phyloP scores from a whole-genome alignment of 1,140 invertebrate genomes.

The Drosophila elegans region DNA sequence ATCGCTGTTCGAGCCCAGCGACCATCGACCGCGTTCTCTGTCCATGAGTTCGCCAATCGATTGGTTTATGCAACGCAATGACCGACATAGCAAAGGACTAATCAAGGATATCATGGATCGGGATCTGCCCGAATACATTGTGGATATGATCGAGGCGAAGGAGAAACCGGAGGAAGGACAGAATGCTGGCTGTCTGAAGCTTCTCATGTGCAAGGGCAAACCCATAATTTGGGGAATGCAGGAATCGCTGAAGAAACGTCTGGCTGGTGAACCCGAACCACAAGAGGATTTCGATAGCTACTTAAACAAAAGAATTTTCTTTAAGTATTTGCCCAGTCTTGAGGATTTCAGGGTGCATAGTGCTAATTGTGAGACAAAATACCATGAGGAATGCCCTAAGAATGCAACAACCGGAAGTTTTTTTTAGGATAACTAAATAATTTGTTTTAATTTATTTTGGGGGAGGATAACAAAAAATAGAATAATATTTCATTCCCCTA shows the following conservation, averaged over 20 bases:
- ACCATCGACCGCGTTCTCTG: constrained; percentile 62
- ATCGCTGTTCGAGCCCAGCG: constrained; percentile 54
- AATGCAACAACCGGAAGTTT: constrained; percentile 37
- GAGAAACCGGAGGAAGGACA: constrained; percentile 73
- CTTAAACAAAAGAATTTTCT: constrained; percentile 85
- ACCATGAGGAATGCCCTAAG: constrained; percentile 85
- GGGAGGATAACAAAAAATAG: too few species aligned
- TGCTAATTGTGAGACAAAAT: constrained; percentile 88
- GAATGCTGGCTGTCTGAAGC: constrained; percentile 88
- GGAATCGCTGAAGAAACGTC: constrained; percentile 86
- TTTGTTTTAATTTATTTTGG: too few species aligned
- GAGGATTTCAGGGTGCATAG: constrained; percentile 88
- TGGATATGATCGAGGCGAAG: constrained; percentile 87
- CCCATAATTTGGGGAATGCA: constrained; percentile 92
- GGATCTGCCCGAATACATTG: constrained; percentile 86
- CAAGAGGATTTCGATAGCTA: constrained; percentile 69
- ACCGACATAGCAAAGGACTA: constrained; percentile 86
- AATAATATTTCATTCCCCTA: too few species aligned
- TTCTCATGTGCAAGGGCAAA: constrained; percentile 91
- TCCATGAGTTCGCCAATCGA: constrained; percentile 84
- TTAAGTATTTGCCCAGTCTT: constrained; percentile 87
- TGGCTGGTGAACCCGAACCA: constrained; percentile 51
- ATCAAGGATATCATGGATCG: constrained; percentile 87
- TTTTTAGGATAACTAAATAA: neutral
- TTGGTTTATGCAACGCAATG: constrained; percentile 85